A percentile compares a stretch with the other conserved stretches of the same genome.
These are phyloP conservation scores for Tupiocoris notatus DNA, from an alignment of 2,888 invertebrate genomes.

Conservation along the genomic window DNA sequence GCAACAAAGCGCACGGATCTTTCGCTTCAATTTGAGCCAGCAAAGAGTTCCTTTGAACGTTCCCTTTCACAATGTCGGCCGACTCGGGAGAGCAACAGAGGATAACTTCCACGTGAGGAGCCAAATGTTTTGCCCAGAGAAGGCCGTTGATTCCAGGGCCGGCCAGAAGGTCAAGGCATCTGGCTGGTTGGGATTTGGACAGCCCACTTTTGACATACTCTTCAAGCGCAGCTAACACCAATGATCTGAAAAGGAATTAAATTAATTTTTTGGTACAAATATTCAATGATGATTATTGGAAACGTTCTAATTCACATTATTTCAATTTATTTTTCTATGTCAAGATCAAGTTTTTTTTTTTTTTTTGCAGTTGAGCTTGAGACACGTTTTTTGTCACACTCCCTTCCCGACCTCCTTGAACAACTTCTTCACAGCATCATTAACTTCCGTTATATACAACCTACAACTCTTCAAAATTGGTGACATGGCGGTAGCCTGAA, in stretches of 20 bases:
- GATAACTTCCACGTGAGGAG: conserved; percentile 48
- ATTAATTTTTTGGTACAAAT: no score
- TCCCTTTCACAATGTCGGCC: conserved; percentile 42
- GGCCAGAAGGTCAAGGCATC: conserved; percentile 49
- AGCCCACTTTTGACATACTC: conserved; percentile 47
- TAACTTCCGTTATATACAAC: no score
- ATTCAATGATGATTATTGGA: no score
- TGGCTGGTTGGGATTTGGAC: conserved; percentile 48
- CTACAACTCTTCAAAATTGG: no score
- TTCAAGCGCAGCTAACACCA: conserved; percentile 47
- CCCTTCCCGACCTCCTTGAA: no score
- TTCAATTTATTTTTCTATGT: no score
- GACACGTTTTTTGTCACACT: no score
- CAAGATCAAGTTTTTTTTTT: no score
- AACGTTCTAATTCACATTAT: no score
- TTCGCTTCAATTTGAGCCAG: conserved; percentile 45
- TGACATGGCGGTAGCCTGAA: no score
- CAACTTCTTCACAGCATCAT: no score
- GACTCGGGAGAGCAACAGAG: conserved; percentile 42
- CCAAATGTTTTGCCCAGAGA: conserved; percentile 48
- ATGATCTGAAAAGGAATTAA: conserved; percentile 47
- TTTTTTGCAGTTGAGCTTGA: no score
- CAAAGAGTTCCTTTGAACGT: conserved; percentile 48
- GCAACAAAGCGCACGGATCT: conserved; percentile 50
- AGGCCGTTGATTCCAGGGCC: conserved; percentile 49